Evolutionary conservation across 2,113 vertebrate genomes (phyloP).

Genomic region (Pseudolaguvia tuberculata): DNA sequence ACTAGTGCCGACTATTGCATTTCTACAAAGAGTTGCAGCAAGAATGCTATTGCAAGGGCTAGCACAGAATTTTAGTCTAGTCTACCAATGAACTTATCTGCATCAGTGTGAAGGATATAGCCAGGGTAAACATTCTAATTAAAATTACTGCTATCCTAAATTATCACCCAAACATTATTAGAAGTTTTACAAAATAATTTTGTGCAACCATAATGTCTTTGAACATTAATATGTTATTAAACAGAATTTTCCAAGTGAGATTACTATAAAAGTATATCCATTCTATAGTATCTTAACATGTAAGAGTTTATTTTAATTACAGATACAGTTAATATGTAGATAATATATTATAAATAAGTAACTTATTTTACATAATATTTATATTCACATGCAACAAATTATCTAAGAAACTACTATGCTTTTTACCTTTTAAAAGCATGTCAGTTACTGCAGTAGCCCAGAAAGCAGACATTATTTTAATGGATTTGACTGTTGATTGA

Average conservation of each 20-base stretch:
- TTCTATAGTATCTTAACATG: neutral
- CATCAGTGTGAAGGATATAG: neutral
- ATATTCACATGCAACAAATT: conserved; percentile 17
- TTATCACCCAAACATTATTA: neutral
- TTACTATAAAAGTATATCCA: neutral
- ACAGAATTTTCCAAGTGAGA: too few relatives aligned
- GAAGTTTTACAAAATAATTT: neutral
- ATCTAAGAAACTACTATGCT: neutral
- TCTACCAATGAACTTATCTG: neutral
- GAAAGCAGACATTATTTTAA: conserved; percentile 37
- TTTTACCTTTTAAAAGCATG: conserved; percentile 39
- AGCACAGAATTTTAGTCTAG: conserved; percentile 40
- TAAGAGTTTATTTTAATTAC: neutral
- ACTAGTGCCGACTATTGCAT: conserved; percentile 48
- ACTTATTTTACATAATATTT: neutral
- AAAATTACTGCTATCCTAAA: neutral
- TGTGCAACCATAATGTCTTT: neutral
- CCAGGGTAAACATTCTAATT: neutral
- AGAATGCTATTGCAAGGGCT: conserved; percentile 45
- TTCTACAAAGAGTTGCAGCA: conserved; percentile 41
- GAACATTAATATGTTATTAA: neutral
- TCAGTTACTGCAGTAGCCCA: conserved; percentile 23
- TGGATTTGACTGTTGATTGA: conserved; percentile 35
- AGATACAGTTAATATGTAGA: neutral
- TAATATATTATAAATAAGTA: neutral